Base-by-base conservation (phyloP, 1,140 invertebrate genomes). In the silkworm (Bombyx mori) region DNA sequence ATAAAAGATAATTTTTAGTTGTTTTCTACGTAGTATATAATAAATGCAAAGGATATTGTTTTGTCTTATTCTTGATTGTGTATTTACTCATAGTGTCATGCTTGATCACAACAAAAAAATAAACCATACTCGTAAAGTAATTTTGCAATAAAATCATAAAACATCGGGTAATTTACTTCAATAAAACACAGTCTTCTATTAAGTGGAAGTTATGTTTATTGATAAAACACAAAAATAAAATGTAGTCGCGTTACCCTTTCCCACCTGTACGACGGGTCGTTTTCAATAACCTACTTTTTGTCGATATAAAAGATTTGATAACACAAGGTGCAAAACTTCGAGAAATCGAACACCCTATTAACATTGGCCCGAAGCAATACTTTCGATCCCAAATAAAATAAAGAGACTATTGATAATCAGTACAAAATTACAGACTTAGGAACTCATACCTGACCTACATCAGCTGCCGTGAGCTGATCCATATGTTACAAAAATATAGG, bases 321-420 rank as follows among this genome's bases (percentile, higher is more conserved):
- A 62, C 75, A 77, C 78, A 86, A 82, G 80, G 79, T 82, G 79
- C 73, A 81, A 78, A 79, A 73, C 58, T 67, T 63, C 66, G 68
- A 70, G 65, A 71, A 72, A 73, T 61, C 63, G 66, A 79, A 79
- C 67, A 69, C 64, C 70, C 73, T 79, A 82, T 75, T 80, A 83
- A 54, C 61, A 59, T 46, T 65, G 49, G 71, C 72, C 72, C 56
- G 61, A 57, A 69, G 75, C 71, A 60, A 68, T 69, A 57, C 55
- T 58, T 69, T 64, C 60, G 55, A 57, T 57, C 47, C 69, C 71
- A 75, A 86, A 80, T 62, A 82, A 80, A 84, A 71, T 64, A 81
- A 86, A 82, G 77, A 68, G 62, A 73, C 77, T 72, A 74, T 61
- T 58, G 65, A 75, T 81, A 82, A 80, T 77, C 72, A 67, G 58